Base-by-base conservation (phyloP, 2,797 vertebrate species). In the Anguilla marmorata region DNA sequence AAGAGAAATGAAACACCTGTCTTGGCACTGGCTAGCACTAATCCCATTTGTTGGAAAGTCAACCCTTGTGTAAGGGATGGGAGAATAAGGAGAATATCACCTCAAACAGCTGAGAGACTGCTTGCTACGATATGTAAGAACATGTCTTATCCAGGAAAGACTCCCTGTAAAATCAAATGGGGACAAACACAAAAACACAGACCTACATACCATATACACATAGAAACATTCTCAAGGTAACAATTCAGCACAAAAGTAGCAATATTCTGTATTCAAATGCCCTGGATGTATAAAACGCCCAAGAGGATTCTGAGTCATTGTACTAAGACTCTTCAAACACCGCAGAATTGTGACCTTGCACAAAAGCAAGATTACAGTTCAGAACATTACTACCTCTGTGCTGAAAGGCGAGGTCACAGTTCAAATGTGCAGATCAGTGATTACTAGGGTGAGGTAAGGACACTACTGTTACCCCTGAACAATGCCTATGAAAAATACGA, bases 281-380 rank as follows among this genome's bases (percentile, higher is more conserved):
- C 12, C 19, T 60, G 27, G 19, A 60, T 27, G 33, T 45, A 27
- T 27, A 87, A 33, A 56, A 21, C 8, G 24, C 6, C 85, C 45
- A 30, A 69, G 41, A 56, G 30, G 50, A 87, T 80, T 82, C 50
- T 50, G 85, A 82, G 72, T 87, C 74, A 60, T 58, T 63, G 11
- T 19, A 24, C n/a, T 41, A 3, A 58, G 84, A 50, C 54, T 33
- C 37, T 27, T 63, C 33, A 56, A 60, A 80, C 16, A 87, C 48
- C n/a, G 7, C 14, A 52, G 24, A 56, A 16, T 58, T 58, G 11
- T 58, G 56, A 24, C 60, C 16, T 24, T 21, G 60, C 60, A 63
- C 21, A 63, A 63, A 21, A 3, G 21, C 60, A 63, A 21, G 19
- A 1, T 63, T 30, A 54, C 74, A 58, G 9, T 12, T 63, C 58